phyloP scores from a whole-genome alignment of 2,113 vertebrate species.

The Mesitornis unicolor region DNA sequence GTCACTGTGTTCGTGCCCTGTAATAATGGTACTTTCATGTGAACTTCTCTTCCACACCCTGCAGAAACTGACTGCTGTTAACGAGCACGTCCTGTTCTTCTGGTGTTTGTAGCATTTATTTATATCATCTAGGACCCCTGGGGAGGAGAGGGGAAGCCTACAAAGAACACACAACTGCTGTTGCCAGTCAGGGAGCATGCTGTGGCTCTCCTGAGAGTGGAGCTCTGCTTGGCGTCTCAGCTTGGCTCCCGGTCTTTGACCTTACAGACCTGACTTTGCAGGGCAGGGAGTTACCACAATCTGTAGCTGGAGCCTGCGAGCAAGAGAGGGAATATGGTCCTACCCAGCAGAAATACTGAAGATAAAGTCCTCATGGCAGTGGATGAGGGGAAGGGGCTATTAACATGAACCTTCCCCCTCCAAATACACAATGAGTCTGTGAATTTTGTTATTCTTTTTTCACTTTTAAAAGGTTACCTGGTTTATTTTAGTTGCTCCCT shows the following conservation, averaged over 20 bases:
- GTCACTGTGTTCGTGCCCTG: fast-evolving
- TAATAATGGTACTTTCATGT: neutral
- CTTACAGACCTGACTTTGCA: neutral
- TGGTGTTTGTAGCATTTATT: neutral
- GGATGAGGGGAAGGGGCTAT: neutral
- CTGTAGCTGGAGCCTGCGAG: neutral
- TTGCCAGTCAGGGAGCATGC: neutral
- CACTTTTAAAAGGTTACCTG: neutral
- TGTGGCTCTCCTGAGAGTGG: neutral
- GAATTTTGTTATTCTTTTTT: neutral
- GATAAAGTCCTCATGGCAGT: neutral
- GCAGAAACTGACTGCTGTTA: neutral
- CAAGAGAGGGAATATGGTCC: neutral
- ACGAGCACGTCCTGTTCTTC: neutral
- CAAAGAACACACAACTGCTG: neutral
- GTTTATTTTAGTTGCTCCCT: neutral
- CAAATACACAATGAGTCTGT: neutral
- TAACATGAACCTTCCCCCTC: neutral
- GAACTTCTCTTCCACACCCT: neutral
- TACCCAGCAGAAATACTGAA: neutral
- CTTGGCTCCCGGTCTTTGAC: fast-evolving
- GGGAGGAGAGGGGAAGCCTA: neutral
- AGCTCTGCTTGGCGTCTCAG: neutral
- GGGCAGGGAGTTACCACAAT: neutral
- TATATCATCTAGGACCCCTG: neutral